Evolutionary conservation across 1,140 invertebrate species (phyloP).

Genomic region (Eumeta japonica): DNA sequence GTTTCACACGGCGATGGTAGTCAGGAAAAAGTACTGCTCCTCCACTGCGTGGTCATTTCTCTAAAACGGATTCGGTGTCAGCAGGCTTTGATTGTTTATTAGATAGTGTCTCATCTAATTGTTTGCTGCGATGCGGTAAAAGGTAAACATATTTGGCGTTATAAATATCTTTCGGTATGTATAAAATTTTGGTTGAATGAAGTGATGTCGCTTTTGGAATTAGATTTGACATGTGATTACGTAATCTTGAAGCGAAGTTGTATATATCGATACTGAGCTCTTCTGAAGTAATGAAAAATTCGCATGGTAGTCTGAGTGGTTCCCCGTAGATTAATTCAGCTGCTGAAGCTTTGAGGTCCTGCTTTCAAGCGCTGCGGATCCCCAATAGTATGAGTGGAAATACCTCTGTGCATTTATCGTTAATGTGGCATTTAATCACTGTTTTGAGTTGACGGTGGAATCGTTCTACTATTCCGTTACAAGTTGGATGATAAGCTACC

Average conservation of each 20-base stretch:
- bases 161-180: constrained; percentile 14
- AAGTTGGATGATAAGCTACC: constrained; percentile 24
- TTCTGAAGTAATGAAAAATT: constrained; percentile 18
- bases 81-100: no score
- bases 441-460: no score
- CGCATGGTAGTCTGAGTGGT: constrained; percentile 19
- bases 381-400: constrained; percentile 30
- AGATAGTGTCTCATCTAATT: no score
- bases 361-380: constrained; percentile 13
- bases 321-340: constrained; percentile 21
- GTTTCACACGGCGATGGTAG: no score
- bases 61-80: no score
- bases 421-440: constrained; percentile 18
- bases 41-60: no score
- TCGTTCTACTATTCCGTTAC: constrained; percentile 25
- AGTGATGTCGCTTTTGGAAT: constrained; percentile 10
- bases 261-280: constrained; percentile 8
- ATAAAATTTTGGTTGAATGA: constrained; percentile 8
- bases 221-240: constrained; percentile 11
- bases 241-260: constrained; percentile 11
- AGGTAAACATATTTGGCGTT: constrained; percentile 15
- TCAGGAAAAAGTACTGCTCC: no score
- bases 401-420: constrained; percentile 15
- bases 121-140: no score
- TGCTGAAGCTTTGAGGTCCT: constrained; percentile 11